Evolutionary conservation across 2,888 invertebrate species (phyloP), one percentile per base, ranked within the genome.

Genomic region (Enchytraeus crypticus): DNA sequence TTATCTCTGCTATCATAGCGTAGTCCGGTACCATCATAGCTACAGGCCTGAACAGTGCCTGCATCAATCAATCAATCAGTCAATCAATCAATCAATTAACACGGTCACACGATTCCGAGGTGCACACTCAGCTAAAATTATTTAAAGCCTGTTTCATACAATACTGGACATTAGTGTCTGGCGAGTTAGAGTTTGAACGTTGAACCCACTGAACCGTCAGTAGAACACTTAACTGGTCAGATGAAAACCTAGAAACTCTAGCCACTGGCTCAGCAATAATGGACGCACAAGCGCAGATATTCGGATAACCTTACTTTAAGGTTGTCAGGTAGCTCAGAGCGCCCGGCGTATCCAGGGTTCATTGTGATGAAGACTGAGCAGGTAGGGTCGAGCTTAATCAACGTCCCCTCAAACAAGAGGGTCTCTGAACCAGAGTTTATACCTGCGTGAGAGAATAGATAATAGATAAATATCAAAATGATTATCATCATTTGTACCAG

Each of bases 21-120:
- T 92, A 95, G 82, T 96, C 93, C 0, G 95, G 95, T 59, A 92
- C 91, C 91, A 93, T 92, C 66, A 96, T 93, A 55, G 93, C 92
- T 30, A 95, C 92, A 0, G 92, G 90, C 46, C 95, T 84, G 82
- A 95, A 95, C 62, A 95, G 80, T 32, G 91, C 79, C 77, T 79
- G 66, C 26, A 66, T 64, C 5, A n/a, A 51, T 11, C 45, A 21
- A 26, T 26, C 18, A 2, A 23, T 49, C 1, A 27, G 5, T 27
- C 49, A 49, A 2, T 14, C 46, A 46, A 1, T 46, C 5, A 21
- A 4, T 27, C 2, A 14, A 47, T 5, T 11, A 46, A 21, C 47
- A 47, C 26, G 49, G 26, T n/a, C 26, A 27, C 26, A 49, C n/a
- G 14, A n/a, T n/a, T n/a, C n/a, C n/a, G n/a, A n/a, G n/a, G 14